Base-by-base conservation (phyloP, 2,113 vertebrate species). In the Alouatta palliata region DNA sequence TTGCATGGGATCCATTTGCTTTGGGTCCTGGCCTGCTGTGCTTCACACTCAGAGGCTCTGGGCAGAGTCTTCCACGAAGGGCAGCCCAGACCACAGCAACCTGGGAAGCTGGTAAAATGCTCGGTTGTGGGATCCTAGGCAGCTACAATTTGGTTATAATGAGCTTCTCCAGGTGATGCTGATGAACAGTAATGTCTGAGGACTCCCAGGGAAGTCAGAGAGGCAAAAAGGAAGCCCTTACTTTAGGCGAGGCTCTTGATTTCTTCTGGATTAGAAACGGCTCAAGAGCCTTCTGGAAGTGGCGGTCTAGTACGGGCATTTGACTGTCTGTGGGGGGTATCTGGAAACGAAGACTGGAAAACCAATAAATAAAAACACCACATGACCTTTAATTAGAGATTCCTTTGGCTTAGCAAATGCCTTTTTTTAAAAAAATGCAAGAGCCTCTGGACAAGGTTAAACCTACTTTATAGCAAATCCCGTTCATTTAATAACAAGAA, bases 341-440 rank as follows among this genome's bases (percentile, higher is more conserved):
- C 30, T 4, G 1, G 40, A 96, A 70, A 43, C 21, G 91, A 85
- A 85, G 47, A 40, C 82, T 58, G 47, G 95, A 95, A 96, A 85
- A 64, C 4, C 49, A 88, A 92, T 61, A 89, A 73, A 75, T 73
- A 70, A 93, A 89, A 89, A 92, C 11, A 80, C 35, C 32, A 47
- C 7, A 61, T 1, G 56, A 35, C 9, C 43, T 90, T 96, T 92
- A 90, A 79, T 61, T 88, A 77, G 73, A 96, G 79, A 73, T 70
- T 87, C n/a, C 35, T 82, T 89, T 93, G 45, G 8, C 16, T 91
- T 95, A 80, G 76, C 3, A 13, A 86, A 84, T 87, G 54, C 40
- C n/a, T 96, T 87, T 75, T 52, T 35, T 66, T 12, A 35, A 77
- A 71, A 64, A 64, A 64, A 90, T 71, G 9, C 25, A 96, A 40